These are phyloP conservation scores for Akabosia matsudoensis DNA, from an alignment of 1,140 invertebrate genomes.

Conservation along the genomic window DNA sequence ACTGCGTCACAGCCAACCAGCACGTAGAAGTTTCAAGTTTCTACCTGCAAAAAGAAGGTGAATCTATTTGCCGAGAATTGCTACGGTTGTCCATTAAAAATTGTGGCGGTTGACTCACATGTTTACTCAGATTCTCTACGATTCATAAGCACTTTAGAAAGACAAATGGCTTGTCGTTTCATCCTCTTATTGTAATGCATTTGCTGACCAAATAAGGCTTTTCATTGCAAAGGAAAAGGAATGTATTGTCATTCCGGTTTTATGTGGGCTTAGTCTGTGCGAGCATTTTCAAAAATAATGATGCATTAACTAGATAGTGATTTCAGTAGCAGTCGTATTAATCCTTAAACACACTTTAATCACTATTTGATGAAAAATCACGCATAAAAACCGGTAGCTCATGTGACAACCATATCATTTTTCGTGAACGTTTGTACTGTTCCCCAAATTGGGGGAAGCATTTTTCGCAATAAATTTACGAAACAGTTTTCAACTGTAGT, in stretches of 20 bases:
- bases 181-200: neutral
- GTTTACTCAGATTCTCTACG: neutral
- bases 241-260: too few relatives aligned
- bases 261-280: too few relatives aligned
- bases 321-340: neutral
- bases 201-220: neutral
- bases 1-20: too few relatives aligned
- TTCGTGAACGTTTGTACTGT: neutral
- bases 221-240: too few relatives aligned
- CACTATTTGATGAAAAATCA: too few relatives aligned
- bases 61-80: too few relatives aligned
- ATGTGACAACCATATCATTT: neutral
- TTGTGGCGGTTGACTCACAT: neutral
- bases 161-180: slow-evolving; percentile 8
- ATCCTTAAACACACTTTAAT: too few relatives aligned
- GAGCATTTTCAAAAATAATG: too few relatives aligned
- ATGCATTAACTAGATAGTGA: neutral
- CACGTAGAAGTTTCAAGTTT: too few relatives aligned
- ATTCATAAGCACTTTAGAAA: slow-evolving; percentile 21
- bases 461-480: too few relatives aligned
- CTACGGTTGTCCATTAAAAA: slow-evolving; percentile 6
- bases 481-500: too few relatives aligned
- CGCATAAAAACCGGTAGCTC: slow-evolving; percentile 11
- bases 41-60: slow-evolving; percentile 6
- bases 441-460: neutral